Conservation (phyloP, 2,113 vertebrate species). For the Sphyrna mokarran region DNA sequence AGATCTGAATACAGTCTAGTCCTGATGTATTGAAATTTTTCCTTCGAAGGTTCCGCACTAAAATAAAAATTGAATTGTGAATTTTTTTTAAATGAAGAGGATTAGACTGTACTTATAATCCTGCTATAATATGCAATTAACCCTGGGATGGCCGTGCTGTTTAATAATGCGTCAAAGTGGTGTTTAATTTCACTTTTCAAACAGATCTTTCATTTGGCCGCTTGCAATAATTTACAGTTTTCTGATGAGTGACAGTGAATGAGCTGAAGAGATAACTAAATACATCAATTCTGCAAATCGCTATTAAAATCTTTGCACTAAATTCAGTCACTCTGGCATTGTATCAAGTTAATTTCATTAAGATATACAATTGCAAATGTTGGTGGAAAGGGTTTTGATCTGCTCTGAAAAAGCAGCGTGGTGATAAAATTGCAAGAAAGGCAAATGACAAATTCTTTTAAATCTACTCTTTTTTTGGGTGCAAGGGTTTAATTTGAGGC, state of each 20-base stretch:
- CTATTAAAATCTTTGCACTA: not conserved
- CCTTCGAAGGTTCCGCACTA: not conserved
- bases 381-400: not conserved
- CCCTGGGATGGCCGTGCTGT: not conserved
- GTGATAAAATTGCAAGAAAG: not conserved
- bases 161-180: not conserved
- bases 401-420: not conserved
- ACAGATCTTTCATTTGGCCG: not conserved
- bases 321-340: not conserved
- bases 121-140: not conserved
- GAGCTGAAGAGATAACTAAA: not conserved
- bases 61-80: not conserved
- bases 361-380: not conserved
- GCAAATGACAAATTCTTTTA: not conserved
- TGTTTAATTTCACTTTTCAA: slow-evolving; percentile 3
- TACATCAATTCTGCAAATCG: not conserved
- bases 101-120: not conserved
- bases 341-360: not conserved
- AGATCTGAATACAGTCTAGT: slow-evolving; percentile 14
- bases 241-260: not conserved
- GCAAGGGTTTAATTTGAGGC: not conserved
- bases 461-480: not conserved
- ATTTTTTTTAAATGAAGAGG: not conserved
- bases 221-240: not conserved
- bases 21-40: not conserved